Percentiles rank a stretch among this genome's conserved stretches.
phyloP scores from a whole-genome alignment of 1,140 invertebrate genomes.

The Danaus plexippus region DNA sequence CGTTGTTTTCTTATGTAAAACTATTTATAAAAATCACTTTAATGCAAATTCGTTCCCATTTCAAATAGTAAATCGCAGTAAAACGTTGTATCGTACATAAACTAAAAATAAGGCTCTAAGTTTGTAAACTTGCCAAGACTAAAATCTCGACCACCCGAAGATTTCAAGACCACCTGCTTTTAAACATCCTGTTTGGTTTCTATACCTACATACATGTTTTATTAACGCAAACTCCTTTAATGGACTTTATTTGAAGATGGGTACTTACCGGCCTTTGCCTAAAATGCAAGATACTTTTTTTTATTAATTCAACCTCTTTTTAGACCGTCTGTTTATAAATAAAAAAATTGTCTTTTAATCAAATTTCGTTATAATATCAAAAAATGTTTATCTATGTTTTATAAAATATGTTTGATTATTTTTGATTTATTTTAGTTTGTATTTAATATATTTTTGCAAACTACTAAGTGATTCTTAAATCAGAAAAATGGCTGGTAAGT shows the following conservation, averaged over 20 bases:
- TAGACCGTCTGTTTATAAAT: too few relatives aligned
- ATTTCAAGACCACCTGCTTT: slow-evolving; percentile 18
- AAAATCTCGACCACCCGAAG: slow-evolving; percentile 20
- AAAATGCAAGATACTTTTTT: too few relatives aligned
- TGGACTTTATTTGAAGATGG: too few relatives aligned
- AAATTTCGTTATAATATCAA: slow-evolving; percentile 16
- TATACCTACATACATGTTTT: background rate
- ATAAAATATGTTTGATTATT: slow-evolving; percentile 22
- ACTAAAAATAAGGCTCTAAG: slow-evolving; percentile 12
- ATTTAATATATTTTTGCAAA: slow-evolving; percentile 10
- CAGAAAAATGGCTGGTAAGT: slow-evolving; percentile 21
- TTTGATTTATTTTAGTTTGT: slow-evolving; percentile 35
- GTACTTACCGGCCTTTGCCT: too few relatives aligned
- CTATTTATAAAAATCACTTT: too few relatives aligned
- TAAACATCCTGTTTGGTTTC: slow-evolving; percentile 17
- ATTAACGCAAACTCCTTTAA: too few relatives aligned
- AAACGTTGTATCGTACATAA: background rate
- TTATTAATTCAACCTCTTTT: too few relatives aligned
- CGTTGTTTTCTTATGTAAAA: too few relatives aligned
- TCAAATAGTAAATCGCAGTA: too few relatives aligned
- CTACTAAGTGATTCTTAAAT: slow-evolving; percentile 5
- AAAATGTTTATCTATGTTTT: slow-evolving; percentile 32
- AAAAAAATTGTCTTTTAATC: too few relatives aligned
- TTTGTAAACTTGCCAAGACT: slow-evolving; percentile 17
- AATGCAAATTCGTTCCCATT: too few relatives aligned